Evolutionary conservation across 2,113 vertebrate genomes (phyloP).

Genomic region (Cinclus cinclus): DNA sequence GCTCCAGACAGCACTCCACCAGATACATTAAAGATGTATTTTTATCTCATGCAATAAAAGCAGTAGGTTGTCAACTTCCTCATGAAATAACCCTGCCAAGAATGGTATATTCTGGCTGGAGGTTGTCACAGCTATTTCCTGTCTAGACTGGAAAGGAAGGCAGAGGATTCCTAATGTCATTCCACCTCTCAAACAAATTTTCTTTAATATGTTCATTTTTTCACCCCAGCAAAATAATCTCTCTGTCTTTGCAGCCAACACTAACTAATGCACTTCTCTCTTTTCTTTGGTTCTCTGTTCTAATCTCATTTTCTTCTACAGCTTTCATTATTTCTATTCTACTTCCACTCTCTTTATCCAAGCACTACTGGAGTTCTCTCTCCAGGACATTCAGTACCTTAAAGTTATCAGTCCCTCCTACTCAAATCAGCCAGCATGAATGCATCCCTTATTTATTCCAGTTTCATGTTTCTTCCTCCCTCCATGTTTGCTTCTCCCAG

Average conservation of each 20-base stretch:
- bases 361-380: neutral
- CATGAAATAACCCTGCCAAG: neutral
- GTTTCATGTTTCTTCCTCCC: neutral
- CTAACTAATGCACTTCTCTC: neutral
- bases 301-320: neutral
- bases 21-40: neutral
- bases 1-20: neutral
- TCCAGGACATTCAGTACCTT: neutral
- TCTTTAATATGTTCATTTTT: neutral
- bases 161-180: neutral
- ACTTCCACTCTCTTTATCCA: neutral
- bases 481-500: neutral
- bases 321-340: neutral
- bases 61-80: neutral
- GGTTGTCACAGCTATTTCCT: neutral
- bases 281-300: neutral
- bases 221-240: neutral
- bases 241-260: neutral
- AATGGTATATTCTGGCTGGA: neutral
- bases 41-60: neutral
- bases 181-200: neutral
- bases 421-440: neutral
- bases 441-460: neutral
- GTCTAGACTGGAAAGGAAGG: neutral
- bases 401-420: neutral